phyloP scores from a whole-genome alignment of 2,113 vertebrate species.

The Macaca nemestrina region DNA sequence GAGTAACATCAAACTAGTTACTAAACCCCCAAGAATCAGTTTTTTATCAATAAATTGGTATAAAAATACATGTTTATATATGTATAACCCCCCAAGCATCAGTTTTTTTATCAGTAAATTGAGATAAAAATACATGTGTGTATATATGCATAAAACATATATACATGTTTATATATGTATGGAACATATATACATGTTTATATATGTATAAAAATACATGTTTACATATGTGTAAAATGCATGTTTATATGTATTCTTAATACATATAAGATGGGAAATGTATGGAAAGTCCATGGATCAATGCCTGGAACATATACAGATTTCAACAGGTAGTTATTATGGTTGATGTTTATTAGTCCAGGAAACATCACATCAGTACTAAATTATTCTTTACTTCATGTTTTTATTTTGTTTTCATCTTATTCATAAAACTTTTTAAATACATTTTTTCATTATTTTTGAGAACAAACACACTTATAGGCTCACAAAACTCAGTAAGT shows the following conservation, averaged over 20 bases:
- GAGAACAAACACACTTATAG: neutral
- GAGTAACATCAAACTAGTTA: neutral
- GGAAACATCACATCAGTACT: neutral
- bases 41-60: neutral
- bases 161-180: too few species aligned
- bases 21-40: neutral
- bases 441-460: neutral
- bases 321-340: neutral
- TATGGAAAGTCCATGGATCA: neutral
- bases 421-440: neutral
- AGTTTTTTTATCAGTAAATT: neutral
- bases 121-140: neutral
- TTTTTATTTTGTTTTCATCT: neutral
- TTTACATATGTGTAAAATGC: neutral
- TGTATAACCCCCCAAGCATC: neutral
- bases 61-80: neutral
- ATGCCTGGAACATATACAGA: neutral
- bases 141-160: neutral
- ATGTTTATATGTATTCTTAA: neutral
- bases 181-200: too few species aligned
- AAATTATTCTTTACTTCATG: neutral
- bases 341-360: neutral
- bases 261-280: neutral
- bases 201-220: neutral
- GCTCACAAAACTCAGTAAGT: neutral